phyloP scores from a whole-genome alignment of 2,797 vertebrate genomes.

The Pangasius djambal region DNA sequence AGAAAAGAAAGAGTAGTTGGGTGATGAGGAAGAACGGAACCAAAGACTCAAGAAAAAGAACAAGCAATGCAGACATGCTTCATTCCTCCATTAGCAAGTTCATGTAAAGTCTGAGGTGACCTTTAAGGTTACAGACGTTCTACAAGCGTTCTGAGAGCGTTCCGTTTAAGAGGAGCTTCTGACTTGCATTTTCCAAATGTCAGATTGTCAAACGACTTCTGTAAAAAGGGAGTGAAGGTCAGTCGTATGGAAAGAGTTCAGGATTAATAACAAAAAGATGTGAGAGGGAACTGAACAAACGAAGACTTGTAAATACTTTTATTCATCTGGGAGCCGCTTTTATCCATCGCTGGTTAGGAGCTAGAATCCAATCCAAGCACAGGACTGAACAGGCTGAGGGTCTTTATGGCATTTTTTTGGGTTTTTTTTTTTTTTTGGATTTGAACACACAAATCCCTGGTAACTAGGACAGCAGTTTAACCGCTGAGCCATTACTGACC shows the following conservation, averaged over 20 bases:
- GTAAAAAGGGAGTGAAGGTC: conserved; percentile 3
- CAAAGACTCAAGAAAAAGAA: conserved; percentile 12
- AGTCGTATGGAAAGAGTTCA: conserved; percentile 1
- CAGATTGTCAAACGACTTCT: conserved; percentile 8
- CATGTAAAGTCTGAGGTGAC: conserved; percentile 4
- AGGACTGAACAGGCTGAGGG: neutral
- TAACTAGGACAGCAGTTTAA: neutral
- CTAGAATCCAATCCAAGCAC: neutral
- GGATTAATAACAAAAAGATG: neutral
- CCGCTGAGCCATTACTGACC: neutral
- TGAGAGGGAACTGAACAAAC: neutral
- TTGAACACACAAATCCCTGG: neutral
- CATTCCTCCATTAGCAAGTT: neutral
- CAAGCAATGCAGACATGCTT: neutral
- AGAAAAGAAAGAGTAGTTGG: conserved; percentile 5
- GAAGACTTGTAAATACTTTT: neutral
- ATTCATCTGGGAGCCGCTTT: neutral
- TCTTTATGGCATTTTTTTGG: too few relatives aligned
- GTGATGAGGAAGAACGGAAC: conserved; percentile 7
- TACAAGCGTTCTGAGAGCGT: neutral
- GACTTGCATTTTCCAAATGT: neutral
- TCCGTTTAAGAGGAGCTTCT: neutral
- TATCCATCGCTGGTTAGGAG: neutral
- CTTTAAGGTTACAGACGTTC: conserved; percentile 11
- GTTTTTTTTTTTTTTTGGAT: neutral